Evolutionary conservation across 2,797 vertebrate species (phyloP).

Genomic region (Sandelia bainsii): DNA sequence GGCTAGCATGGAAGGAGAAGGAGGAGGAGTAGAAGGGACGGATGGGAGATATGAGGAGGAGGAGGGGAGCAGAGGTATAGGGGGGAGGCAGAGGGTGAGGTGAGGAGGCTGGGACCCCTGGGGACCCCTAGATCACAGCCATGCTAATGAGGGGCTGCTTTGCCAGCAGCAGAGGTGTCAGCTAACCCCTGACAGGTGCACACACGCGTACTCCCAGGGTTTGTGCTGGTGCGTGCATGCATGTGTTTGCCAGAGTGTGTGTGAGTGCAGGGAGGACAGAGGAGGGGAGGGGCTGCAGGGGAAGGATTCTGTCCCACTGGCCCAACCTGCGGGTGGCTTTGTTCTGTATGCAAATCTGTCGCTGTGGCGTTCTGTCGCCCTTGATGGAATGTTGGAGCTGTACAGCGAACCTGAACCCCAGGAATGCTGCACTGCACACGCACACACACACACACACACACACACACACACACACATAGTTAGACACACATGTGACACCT

Average conservation of each 20-base stretch:
- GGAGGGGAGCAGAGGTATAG: constrained; percentile 63
- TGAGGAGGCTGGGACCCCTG: constrained; percentile 82
- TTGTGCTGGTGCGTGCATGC: constrained; percentile 34
- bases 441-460: constrained; percentile 21
- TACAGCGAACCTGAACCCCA: constrained; percentile 64
- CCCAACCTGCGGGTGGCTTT: constrained; percentile 82
- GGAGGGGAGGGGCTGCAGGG: constrained; percentile 70
- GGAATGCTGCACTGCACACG: constrained; percentile 64
- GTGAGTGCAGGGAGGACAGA: constrained; percentile 29
- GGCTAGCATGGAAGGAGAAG: constrained; percentile 22
- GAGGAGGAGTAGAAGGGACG: constrained; percentile 55
- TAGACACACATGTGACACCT: constrained; percentile 17
- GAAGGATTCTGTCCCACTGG: constrained; percentile 80
- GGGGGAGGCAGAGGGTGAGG: constrained; percentile 69
- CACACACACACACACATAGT: neutral
- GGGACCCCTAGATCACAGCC: constrained; percentile 87
- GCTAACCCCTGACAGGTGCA: constrained; percentile 88
- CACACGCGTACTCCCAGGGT: constrained; percentile 66
- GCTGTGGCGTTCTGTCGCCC: constrained; percentile 73
- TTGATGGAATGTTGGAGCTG: constrained; percentile 80
- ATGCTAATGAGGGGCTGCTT: constrained; percentile 89
- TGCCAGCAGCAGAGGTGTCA: constrained; percentile 88
- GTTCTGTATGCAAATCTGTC: constrained; percentile 85
- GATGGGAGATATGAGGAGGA: constrained; percentile 55
- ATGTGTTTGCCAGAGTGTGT: constrained; percentile 23